These are phyloP conservation scores for Frieseomelitta varia DNA, from an alignment of 1,140 invertebrate genomes.

Conservation along the genomic window DNA sequence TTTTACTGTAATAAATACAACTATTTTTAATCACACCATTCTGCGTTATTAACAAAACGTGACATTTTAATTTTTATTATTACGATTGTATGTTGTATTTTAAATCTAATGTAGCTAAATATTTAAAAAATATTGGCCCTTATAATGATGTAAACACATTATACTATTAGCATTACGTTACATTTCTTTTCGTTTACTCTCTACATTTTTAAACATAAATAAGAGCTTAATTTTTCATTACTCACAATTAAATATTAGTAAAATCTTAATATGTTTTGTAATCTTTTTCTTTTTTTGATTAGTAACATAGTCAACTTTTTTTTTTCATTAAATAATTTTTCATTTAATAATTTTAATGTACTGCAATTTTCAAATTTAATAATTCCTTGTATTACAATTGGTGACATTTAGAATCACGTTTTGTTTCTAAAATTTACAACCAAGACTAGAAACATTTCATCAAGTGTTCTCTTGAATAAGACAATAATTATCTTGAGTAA, in stretches of 20 bases:
- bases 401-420: conserved; percentile 19
- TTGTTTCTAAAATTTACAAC: conserved; percentile 21
- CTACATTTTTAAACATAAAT: conserved; percentile 7
- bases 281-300: conserved; percentile 19
- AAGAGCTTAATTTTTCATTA: conserved; percentile 16
- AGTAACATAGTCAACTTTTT: conserved; percentile 21
- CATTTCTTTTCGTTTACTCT: conserved; percentile 11
- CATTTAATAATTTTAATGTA: neutral
- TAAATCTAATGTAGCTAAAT: conserved; percentile 37
- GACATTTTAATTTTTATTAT: conserved; percentile 28
- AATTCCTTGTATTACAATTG: conserved; percentile 21
- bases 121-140: conserved; percentile 45
- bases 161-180: conserved; percentile 43
- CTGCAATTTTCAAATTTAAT: conserved; percentile 5
- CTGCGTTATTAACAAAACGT: conserved; percentile 19
- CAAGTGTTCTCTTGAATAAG: conserved; percentile 24
- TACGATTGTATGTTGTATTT: conserved; percentile 10
- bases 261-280: conserved; percentile 21
- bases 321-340: neutral
- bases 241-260: neutral
- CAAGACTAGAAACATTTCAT: conserved; percentile 43
- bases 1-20: conserved; percentile 8
- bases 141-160: conserved; percentile 26
- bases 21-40: conserved; percentile 4
- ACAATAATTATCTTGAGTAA: neutral